Evolutionary conservation across 2,797 vertebrate genomes (phyloP), one percentile per base, ranked within the genome.

Genomic region (Platyrinchus mystaceus): DNA sequence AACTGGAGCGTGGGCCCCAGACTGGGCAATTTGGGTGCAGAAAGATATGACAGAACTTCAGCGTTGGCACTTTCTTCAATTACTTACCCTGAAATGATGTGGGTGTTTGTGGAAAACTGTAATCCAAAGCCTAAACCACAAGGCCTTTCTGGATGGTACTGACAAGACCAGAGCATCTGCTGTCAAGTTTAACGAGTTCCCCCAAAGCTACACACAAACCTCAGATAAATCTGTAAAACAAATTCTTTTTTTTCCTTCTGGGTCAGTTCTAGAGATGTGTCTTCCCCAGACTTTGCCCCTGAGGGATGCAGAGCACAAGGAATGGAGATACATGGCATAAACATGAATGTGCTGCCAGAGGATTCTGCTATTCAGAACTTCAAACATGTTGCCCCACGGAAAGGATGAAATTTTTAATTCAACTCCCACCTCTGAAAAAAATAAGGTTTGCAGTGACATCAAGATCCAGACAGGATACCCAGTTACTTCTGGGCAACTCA

Each of bases 121-220:
- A 94, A 91, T 84, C 62, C 92, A 84, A 91, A 91, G 71, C 79
- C 34, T 52, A 78, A 93, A 91, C 92, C 94, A 89, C 93, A 91
- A 75, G 79, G 76, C 44, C 68, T 73, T 85, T 90, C 79, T 84
- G 79, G 59, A 79, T 74, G 85, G 63, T 46, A 87, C 80, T 63
- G 95, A 92, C 82, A 86, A 82, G 91, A 90, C 79, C 89, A 39
- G 86, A 78, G 87, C 79, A 92, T 73, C 71, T 95, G 91, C 87
- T 84, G 77, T 76, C 52, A 47, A 73, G 52, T 62, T 76, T 85
- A 91, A 93, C 2, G 44, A 86, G 74, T 30, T 94, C 66, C 78
- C 85, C 67, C 93, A 96, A 67, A 91, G 84, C 91, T 79, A 91
- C 82, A 86, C 74, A 84, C 87, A 95, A 96, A 89, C 80, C 91